Evolutionary conservation across 2,888 invertebrate species (phyloP).

Genomic region (Hirtodrosophila alboralis): DNA sequence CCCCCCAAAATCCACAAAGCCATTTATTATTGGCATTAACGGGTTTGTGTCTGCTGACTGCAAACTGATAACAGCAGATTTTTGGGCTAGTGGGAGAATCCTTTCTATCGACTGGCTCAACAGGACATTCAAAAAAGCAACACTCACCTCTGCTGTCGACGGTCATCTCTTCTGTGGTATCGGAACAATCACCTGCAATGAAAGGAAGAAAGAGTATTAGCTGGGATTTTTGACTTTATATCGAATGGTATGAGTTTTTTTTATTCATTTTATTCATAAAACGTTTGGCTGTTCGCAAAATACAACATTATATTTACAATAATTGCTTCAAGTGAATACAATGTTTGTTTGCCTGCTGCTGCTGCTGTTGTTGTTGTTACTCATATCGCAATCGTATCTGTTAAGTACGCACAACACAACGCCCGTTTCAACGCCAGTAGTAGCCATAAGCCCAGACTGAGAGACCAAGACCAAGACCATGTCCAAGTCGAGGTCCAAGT

Average conservation of each 20-base stretch:
- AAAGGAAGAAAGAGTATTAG: constrained; percentile 17
- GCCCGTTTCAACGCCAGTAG: constrained; percentile 57
- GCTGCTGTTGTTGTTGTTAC: constrained; percentile 26
- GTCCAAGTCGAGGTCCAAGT: constrained; percentile 47
- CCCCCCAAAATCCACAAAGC: too few species aligned
- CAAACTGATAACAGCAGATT: constrained; percentile 53
- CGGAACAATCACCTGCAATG: constrained; percentile 84
- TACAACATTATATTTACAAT: constrained; percentile 59
- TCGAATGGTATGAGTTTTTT: background rate
- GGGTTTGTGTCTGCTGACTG: constrained; percentile 64
- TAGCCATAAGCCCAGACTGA: constrained; percentile 7
- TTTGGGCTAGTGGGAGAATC: constrained; percentile 14
- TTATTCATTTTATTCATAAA: constrained; percentile 26
- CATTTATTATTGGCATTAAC: constrained; percentile 75
- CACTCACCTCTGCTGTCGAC: constrained; percentile 84
- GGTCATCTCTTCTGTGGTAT: constrained; percentile 84
- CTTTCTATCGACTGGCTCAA: background rate
- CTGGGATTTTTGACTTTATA: too few species aligned
- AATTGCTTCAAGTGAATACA: constrained; percentile 79
- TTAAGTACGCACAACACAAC: constrained; percentile 59
- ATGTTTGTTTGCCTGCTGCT: constrained; percentile 56
- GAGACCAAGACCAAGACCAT: constrained; percentile 23
- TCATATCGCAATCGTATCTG: constrained; percentile 56
- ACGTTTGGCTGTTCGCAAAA: constrained; percentile 9
- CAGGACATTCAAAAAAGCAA: constrained; percentile 6